phyloP scores from a whole-genome alignment of 2,888 invertebrate species.

The Tortricodes alternella region DNA sequence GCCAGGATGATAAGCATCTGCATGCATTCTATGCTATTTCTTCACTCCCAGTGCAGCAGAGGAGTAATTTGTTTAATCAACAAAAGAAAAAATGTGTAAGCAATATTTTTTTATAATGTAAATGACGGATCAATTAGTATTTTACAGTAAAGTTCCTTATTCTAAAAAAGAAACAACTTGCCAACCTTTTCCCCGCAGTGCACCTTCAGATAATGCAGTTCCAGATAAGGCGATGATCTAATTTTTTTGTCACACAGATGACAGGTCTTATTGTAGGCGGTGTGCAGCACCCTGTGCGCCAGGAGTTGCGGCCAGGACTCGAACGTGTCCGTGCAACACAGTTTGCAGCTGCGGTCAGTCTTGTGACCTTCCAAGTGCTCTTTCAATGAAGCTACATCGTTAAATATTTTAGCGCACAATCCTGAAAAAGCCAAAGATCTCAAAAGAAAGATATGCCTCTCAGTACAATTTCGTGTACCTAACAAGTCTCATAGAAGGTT shows the following conservation, averaged over 20 bases:
- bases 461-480: no score
- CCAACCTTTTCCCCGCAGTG: slow-evolving; percentile 50
- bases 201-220: slow-evolving; percentile 53
- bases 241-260: slow-evolving; percentile 51
- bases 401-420: slow-evolving; percentile 4
- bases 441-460: no score
- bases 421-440: no score
- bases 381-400: slow-evolving; percentile 33
- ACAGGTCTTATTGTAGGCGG: slow-evolving; percentile 47
- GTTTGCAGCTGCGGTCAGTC: slow-evolving; percentile 41
- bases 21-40: no score
- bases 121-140: no score
- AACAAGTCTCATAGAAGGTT: no score
- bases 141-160: background rate
- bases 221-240: slow-evolving; percentile 40
- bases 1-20: no score
- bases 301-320: slow-evolving; percentile 49
- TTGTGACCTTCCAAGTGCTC: slow-evolving; percentile 55
- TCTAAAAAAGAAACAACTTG: background rate
- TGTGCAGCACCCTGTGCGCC: slow-evolving; percentile 54
- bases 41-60: no score
- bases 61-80: no score
- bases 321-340: slow-evolving; percentile 45
- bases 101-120: no score
- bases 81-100: no score